Evolutionary conservation across 2,888 invertebrate genomes (phyloP), one percentile per base, ranked within the genome.

Genomic region (Pycnomerus fuliginosus): DNA sequence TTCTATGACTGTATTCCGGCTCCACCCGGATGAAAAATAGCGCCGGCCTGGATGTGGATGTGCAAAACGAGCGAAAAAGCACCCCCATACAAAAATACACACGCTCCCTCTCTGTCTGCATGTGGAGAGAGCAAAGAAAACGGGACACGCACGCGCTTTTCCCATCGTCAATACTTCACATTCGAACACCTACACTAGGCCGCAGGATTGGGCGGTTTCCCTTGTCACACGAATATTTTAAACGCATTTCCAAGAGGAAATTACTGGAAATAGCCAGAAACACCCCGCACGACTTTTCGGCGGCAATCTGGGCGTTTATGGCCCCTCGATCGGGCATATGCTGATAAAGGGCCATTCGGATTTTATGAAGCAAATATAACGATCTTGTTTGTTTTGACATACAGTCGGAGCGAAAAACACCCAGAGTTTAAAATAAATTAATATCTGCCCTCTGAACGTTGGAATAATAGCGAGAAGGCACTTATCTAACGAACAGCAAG

Each of bases 1-100:
- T 7, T 33, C 3, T 12, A 8, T 23, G 25, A n/a, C n/a, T n/a
- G 55, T 57, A 55, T 56, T 58, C 65, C 66, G 65, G 63, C 69
- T 69, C 69, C 69, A 68, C 70, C 70, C 70, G 69, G 67, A 69
- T 68, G 69, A 69, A 69, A 69, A 69, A 69, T 69, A 68, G 64
- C 64, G 25, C 52, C 65, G 64, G 60, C 64, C 65, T 61, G 67
- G 61, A 64, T 62, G 59, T 63, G 62, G 57, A 62, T 58, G 56
- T 56, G 59, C 58, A 56, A 59, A 61, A 62, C 60, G 67, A 61
- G 63, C 61, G 65, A 65, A 66, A 67, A 68, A 66, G 66, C 64
- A 59, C 60, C 65, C 63, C 20, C 5, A 5, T 20, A 27, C 30
- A 68, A 67, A 68, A 67, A 63, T 68, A 64, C 68, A 68, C 64